These are phyloP conservation scores for Apodemia mormo DNA, from an alignment of 2,888 invertebrate species.

Conservation along the genomic window DNA sequence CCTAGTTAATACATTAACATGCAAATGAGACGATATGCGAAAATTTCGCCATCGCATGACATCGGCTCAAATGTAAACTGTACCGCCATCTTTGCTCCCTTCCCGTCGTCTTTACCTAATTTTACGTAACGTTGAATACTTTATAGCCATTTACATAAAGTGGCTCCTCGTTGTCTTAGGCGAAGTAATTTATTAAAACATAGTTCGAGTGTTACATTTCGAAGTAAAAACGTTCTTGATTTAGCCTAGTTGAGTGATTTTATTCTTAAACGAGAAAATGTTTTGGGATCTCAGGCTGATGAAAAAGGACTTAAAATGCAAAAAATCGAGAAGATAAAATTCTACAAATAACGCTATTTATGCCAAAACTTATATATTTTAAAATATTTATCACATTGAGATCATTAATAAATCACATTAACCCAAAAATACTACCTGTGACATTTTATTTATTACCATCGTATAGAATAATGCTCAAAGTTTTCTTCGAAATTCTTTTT, in stretches of 20 bases:
- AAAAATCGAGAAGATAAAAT: too few relatives aligned
- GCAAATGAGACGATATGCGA: slow-evolving; percentile 73
- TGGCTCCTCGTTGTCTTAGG: slow-evolving; percentile 71
- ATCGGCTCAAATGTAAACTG: slow-evolving; percentile 63
- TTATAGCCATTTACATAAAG: slow-evolving; percentile 75
- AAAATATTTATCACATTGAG: too few relatives aligned
- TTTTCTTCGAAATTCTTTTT: too few relatives aligned
- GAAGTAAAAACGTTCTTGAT: slow-evolving; percentile 8
- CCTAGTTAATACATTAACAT: slow-evolving; percentile 55
- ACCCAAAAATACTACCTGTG: too few relatives aligned
- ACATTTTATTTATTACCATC: too few relatives aligned
- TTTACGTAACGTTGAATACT: slow-evolving; percentile 60
- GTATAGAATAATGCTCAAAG: too few relatives aligned
- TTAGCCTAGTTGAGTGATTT: slow-evolving; percentile 1
- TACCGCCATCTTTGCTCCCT: slow-evolving; percentile 58
- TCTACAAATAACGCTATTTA: too few relatives aligned
- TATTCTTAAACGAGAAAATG: neutral
- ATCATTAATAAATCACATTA: too few relatives aligned
- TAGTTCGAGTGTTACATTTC: slow-evolving; percentile 25
- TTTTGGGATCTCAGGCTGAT: neutral
- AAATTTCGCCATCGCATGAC: slow-evolving; percentile 45
- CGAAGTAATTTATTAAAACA: slow-evolving; percentile 57
- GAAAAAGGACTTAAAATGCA: neutral
- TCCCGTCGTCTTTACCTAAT: slow-evolving; percentile 64
- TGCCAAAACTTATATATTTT: too few relatives aligned